Base-by-base conservation (phyloP, 1,140 invertebrate genomes). In the Papilio dardanus region DNA sequence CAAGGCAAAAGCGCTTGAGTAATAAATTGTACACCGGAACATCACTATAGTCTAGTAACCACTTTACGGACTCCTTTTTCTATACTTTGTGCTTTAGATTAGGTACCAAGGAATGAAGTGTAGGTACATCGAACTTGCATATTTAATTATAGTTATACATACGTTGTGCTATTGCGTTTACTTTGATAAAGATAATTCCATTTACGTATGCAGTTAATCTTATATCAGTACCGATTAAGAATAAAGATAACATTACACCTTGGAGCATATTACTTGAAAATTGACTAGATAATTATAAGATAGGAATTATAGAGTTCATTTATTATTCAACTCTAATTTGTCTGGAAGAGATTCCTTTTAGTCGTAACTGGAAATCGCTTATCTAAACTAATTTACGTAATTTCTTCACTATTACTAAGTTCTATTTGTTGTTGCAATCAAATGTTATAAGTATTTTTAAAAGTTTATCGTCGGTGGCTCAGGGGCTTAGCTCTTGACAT, bases 171-270 rank as follows among this genome's bases (percentile, higher is more conserved):
- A 30, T 62, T 28, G 54, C 54, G 21, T 62, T 28, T 28, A 5
- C 54, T 16, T 62, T 62, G 24, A 62, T 62, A 62, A 62, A 28
- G 21, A 62, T 62, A 62, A 62, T 62, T 62, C 54, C 54, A 30
- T 62, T 62, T 62, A 62, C 54, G 54, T 28, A 28, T 30, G 54
- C 24, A 62, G 54, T 62, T 62, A 62, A 62, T 62, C 54, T 62
- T 62, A 62, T 62, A 28, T 62, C 54, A 62, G 10, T 28, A 12
- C 24, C 24, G 54, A 62, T 62, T 62, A 30, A 28, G 24, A 62
- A 62, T 14, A 24, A 62, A 62, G 54, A 62, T 62, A 62, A 62
- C 54, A 37, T 37, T 37, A 37, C 35, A 37, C 12, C 1, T 37
- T 37, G 35, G 35, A 37, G 35, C 35, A 37, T 37, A 37, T 12